A percentile compares a stretch with the other conserved stretches of the same genome.
Conservation (phyloP, 2,888 invertebrate species). For the Oxycera nigricornis region DNA sequence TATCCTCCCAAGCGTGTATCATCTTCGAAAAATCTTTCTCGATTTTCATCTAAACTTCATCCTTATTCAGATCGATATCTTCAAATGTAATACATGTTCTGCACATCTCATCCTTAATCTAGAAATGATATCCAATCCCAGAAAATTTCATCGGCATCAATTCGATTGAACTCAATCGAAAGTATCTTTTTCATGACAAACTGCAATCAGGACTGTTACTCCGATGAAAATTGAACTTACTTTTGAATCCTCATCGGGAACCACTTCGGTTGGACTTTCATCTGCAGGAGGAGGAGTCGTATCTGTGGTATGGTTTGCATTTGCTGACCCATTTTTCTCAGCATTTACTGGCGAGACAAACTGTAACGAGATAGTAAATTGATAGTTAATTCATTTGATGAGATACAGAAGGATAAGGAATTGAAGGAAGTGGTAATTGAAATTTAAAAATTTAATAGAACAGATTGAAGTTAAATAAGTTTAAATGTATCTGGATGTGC, state of each 20-base stretch:
- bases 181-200: not conserved
- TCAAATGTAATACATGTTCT: no score
- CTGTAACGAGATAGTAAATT: slow-evolving; percentile 46
- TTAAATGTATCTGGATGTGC: no score
- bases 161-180: not conserved
- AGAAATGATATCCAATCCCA: not conserved
- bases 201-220: not conserved
- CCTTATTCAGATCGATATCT: no score
- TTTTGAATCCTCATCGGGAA: slow-evolving; percentile 60
- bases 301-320: slow-evolving; percentile 55
- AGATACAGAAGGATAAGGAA: not conserved
- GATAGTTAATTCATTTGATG: not conserved
- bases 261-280: slow-evolving; percentile 60
- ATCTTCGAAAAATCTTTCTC: no score
- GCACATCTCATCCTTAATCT: not conserved
- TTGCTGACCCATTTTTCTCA: slow-evolving; percentile 54
- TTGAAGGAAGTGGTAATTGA: not conserved
- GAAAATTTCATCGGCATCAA: not conserved
- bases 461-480: not conserved
- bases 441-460: not conserved
- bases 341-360: slow-evolving; percentile 55
- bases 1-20: no score
- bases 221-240: slow-evolving; percentile 50
- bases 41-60: no score
- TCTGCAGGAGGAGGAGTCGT: slow-evolving; percentile 51